These are phyloP conservation scores for Sialia sialis DNA, from an alignment of 2,113 vertebrate species.

Conservation along the genomic window DNA sequence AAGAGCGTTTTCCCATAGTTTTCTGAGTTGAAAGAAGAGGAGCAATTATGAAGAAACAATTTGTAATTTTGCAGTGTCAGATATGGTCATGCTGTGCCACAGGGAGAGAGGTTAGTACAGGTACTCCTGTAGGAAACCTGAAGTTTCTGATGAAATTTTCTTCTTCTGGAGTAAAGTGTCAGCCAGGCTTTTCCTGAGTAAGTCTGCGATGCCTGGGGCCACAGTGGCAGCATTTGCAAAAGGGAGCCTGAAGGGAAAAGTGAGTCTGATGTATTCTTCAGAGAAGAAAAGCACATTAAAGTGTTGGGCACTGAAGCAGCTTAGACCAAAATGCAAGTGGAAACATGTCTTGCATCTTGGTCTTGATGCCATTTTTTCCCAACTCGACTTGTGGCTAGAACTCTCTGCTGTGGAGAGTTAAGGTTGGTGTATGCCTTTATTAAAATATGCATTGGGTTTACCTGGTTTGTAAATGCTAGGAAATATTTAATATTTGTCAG, in stretches of 20 bases:
- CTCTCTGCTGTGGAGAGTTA: background rate
- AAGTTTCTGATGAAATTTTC: background rate
- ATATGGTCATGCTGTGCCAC: background rate
- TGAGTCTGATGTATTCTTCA: background rate
- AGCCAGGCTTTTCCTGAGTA: background rate
- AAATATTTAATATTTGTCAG: background rate
- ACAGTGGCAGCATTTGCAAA: background rate
- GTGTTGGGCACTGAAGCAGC: background rate
- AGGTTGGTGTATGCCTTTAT: background rate
- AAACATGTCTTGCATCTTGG: background rate
- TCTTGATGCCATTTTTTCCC: background rate
- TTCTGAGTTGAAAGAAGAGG: background rate
- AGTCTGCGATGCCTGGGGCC: background rate
- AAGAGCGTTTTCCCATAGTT: background rate
- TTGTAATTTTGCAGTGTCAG: background rate
- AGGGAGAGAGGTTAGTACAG: background rate
- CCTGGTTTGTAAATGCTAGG: background rate
- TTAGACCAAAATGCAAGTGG: background rate
- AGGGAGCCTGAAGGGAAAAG: background rate
- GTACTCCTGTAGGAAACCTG: background rate
- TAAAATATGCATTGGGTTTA: background rate
- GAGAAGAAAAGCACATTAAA: background rate
- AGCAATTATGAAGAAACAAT: background rate
- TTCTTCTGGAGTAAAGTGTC: background rate
- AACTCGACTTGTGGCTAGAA: background rate